Base-by-base conservation (phyloP, 2,113 vertebrate genomes). In the Malurus alboscapulatus region DNA sequence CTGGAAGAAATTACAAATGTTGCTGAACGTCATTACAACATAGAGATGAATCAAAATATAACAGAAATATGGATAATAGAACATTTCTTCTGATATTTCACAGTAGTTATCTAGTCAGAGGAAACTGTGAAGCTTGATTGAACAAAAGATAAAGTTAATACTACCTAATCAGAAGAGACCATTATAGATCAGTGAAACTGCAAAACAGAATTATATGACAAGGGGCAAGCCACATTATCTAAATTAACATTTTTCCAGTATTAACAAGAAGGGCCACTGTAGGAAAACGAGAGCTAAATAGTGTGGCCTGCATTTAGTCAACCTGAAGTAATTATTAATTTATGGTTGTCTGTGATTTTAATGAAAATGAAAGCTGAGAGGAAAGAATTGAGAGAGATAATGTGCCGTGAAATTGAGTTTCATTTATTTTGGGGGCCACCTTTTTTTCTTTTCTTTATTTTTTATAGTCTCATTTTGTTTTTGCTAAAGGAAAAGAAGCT, bases 241-340 rank as follows among this genome's bases (percentile, higher is more conserved):
- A 99, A 99, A 99, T 99, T 99, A 99, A 99, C 98, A 99, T 99
- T 99, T 99, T 98, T 98, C 98, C 98, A 99, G 98, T 98, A 98
- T 98, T 98, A 99, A 98, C 98, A 99, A 98, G 98, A 98, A 98
- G 98, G 98, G 98, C 98, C 98, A 98, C 98, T 96, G 97, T 97
- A 98, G 97, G 97, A 98, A 98, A 98, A 97, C 89, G 97, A 98
- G 97, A 98, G 97, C 98, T 98, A 97, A 98, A 98, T 97, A 98
- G 97, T 97, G 97, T 94, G 98, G 98, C 98, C 98, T 99, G 98
- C 98, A 99, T 99, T 99, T 99, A 99, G 98, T 99, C 99, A 99
- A 99, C 99, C 98, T 98, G 98, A 99, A 99, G 99, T 99, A 99
- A 99, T 99, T 99, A 99, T 99, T 99, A 99, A 99, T 99, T 99